Percentiles rank a stretch among this genome's conserved stretches.
Evolutionary conservation across 2,888 invertebrate species (phyloP).

Genomic region (Stratiomys singularior): DNA sequence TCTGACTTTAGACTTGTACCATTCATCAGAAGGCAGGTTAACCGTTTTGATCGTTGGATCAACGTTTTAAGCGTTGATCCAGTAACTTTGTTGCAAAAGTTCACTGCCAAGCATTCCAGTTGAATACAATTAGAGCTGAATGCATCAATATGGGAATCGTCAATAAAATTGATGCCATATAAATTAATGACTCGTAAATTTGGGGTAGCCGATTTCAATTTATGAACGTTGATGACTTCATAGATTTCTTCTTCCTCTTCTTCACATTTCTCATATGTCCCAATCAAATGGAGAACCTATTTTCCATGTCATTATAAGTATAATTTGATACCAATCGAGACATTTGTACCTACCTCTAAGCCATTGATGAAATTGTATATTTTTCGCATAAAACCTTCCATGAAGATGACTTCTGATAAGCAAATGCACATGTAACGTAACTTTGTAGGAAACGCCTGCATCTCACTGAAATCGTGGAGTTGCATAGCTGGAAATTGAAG

Average conservation of each 20-base stretch:
- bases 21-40: conserved; percentile 93
- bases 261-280: conserved; percentile 96
- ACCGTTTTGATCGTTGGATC: conserved; percentile 90
- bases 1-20: conserved; percentile 96
- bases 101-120: conserved; percentile 96
- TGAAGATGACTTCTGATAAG: conserved; percentile 98
- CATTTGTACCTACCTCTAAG: conserved; percentile 73
- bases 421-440: conserved; percentile 95
- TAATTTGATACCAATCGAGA: neutral
- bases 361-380: conserved; percentile 99
- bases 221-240: conserved; percentile 98
- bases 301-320: neutral
- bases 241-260: conserved; percentile 99
- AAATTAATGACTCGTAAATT: conserved; percentile 97
- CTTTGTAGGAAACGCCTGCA: conserved; percentile 98
- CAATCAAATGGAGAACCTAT: conserved; percentile 93
- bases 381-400: conserved; percentile 99
- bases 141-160: conserved; percentile 98
- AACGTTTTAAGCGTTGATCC: conserved; percentile 95
- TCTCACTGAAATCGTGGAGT: conserved; percentile 98
- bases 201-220: conserved; percentile 96
- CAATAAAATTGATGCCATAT: conserved; percentile 98
- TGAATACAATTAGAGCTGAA: conserved; percentile 96
- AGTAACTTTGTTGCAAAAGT: conserved; percentile 96
- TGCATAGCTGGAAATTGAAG: conserved; percentile 81